Base-by-base conservation (phyloP, 2,888 invertebrate genomes). In the Parnassius smintheus region DNA sequence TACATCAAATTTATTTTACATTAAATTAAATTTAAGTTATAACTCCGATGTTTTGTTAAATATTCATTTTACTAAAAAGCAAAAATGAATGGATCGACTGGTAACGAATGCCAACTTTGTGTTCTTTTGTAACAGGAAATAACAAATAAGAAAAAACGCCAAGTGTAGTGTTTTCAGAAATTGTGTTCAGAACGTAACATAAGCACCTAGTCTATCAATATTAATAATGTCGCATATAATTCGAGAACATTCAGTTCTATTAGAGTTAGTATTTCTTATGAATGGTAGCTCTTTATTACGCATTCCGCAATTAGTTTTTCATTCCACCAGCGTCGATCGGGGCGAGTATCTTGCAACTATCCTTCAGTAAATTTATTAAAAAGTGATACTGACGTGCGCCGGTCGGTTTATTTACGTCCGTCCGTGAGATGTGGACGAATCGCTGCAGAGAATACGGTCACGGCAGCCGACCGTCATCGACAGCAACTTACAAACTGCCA, bases 351-450 rank as follows among this genome's bases (percentile, higher is more conserved):
- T 22, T 18, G 44, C 18, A 55, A 13, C 18, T 11, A 18, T 22
- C 44, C n/a, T 55, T 45, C 45, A 2, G 12, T 72, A 70, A 69
- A 70, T 72, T 72, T 71, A 56, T 52, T 52, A 52, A 51, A 56
- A 61, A 48, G 71, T 75, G 76, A 68, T 83, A 84, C 85, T 86
- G 87, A 85, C 85, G 86, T 83, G 82, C 71, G 68, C 75, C 73
- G 77, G 75, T 73, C 73, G 71, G 78, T 79, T 82, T 88, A 88
- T 88, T 90, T 88, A 77, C 66, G 83, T 78, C 78, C 77, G 89
- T 71, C 88, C 86, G 76, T 87, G 88, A 81, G 76, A 75, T 75
- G 77, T 69, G 78, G 75, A 77, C 74, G 80, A 4, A 13, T 12
- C 48, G 13, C 48, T 13, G 4, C 48, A 10, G 18, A 18, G 18